These are phyloP conservation scores for Nomada fucata DNA, from an alignment of 2,888 invertebrate genomes.

Conservation along the genomic window DNA sequence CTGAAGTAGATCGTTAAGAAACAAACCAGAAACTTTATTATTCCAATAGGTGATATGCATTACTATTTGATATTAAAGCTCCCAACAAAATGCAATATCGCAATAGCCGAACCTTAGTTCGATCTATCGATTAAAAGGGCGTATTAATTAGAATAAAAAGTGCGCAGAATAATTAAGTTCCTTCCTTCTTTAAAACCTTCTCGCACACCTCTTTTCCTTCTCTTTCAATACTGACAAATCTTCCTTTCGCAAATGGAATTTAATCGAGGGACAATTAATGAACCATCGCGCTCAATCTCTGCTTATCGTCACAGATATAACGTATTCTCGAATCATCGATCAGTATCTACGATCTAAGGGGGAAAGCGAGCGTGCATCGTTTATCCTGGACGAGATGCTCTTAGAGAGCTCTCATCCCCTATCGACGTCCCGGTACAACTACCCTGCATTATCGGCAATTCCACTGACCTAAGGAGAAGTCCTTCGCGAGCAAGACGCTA, in stretches of 20 bases:
- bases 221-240: too few relatives aligned
- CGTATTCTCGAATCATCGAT: slow-evolving; percentile 32
- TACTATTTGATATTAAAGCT: too few relatives aligned
- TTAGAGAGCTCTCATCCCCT: slow-evolving; percentile 53
- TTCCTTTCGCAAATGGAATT: neutral
- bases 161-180: too few relatives aligned
- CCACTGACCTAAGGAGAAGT: slow-evolving; percentile 58
- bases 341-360: slow-evolving; percentile 48
- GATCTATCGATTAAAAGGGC: too few relatives aligned
- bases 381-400: slow-evolving; percentile 64
- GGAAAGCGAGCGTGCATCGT: slow-evolving; percentile 52
- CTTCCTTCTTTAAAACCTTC: too few relatives aligned
- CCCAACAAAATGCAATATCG: too few relatives aligned
- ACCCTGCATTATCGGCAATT: slow-evolving; percentile 64
- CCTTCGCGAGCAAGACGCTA: slow-evolving; percentile 51
- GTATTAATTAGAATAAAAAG: too few relatives aligned
- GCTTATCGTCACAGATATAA: slow-evolving; percentile 14
- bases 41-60: too few relatives aligned
- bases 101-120: too few relatives aligned
- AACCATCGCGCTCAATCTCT: neutral
- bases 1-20: too few relatives aligned
- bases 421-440: slow-evolving; percentile 56
- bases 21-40: too few relatives aligned
- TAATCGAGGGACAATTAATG: slow-evolving; percentile 8
- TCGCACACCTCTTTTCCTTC: too few relatives aligned